Evolutionary conservation across 2,888 invertebrate species (phyloP).

Genomic region (Stenurella melanura): DNA sequence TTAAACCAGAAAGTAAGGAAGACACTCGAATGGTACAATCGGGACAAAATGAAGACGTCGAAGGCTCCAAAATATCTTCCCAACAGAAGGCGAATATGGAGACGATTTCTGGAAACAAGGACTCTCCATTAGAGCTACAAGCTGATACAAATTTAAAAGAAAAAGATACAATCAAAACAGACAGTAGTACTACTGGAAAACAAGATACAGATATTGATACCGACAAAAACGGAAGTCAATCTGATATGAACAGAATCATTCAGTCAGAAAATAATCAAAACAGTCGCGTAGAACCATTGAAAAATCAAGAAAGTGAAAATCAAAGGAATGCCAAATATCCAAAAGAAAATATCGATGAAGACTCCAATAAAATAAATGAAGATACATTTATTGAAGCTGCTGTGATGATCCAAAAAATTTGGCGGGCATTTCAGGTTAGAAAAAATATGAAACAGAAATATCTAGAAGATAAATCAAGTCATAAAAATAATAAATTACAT

Average conservation of each 20-base stretch:
- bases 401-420: slow-evolving; percentile 37
- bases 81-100: too few relatives aligned
- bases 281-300: neutral
- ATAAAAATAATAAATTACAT: neutral
- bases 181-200: too few relatives aligned
- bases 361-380: neutral
- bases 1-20: neutral
- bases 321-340: too few relatives aligned
- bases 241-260: too few relatives aligned
- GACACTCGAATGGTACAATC: neutral
- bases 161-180: too few relatives aligned
- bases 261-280: too few relatives aligned
- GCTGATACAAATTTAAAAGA: too few relatives aligned
- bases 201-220: too few relatives aligned
- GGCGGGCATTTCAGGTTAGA: slow-evolving; percentile 47
- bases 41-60: neutral
- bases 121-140: too few relatives aligned
- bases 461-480: neutral
- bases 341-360: neutral
- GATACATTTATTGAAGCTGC: slow-evolving; percentile 36
- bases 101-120: too few relatives aligned
- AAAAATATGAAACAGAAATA: slow-evolving; percentile 28
- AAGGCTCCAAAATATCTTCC: too few relatives aligned
- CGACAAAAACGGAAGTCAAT: too few relatives aligned
- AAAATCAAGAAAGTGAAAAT: neutral